These are phyloP conservation scores for Lanius ludovicianus DNA, from an alignment of 2,113 vertebrate genomes.

Conservation along the genomic window DNA sequence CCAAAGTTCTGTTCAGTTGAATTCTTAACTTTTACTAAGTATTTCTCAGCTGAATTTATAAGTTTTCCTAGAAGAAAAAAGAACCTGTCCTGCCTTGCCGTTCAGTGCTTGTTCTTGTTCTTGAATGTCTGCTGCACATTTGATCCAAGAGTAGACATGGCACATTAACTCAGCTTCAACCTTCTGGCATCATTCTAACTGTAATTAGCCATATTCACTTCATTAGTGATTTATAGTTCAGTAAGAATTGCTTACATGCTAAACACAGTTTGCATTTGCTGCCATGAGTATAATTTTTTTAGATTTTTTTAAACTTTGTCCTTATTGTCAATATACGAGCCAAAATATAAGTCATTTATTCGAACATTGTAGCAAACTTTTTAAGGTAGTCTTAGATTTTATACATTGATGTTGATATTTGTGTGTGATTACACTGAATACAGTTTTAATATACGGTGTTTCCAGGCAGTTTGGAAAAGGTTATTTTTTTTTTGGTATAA, in stretches of 20 bases:
- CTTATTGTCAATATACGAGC: background rate
- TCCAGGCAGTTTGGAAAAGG: background rate
- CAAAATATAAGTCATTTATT: background rate
- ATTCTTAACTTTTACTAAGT: background rate
- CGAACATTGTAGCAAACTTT: background rate
- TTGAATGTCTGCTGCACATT: background rate
- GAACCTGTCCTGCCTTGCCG: background rate
- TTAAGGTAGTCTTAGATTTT: background rate
- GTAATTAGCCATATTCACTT: background rate
- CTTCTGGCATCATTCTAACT: background rate
- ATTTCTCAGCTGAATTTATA: background rate
- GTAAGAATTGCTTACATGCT: background rate
- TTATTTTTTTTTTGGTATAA: background rate
- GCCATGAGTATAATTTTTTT: background rate
- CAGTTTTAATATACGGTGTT: background rate
- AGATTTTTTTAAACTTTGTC: background rate
- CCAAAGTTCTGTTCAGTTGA: background rate
- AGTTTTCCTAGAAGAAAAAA: background rate
- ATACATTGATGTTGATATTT: background rate
- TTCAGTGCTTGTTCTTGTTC: background rate
- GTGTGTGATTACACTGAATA: background rate
- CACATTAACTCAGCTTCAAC: background rate
- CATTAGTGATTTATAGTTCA: background rate
- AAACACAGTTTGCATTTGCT: background rate
- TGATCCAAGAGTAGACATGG: background rate